Base-by-base conservation (phyloP, 1,140 invertebrate species). In the Drosophila albomicans region DNA sequence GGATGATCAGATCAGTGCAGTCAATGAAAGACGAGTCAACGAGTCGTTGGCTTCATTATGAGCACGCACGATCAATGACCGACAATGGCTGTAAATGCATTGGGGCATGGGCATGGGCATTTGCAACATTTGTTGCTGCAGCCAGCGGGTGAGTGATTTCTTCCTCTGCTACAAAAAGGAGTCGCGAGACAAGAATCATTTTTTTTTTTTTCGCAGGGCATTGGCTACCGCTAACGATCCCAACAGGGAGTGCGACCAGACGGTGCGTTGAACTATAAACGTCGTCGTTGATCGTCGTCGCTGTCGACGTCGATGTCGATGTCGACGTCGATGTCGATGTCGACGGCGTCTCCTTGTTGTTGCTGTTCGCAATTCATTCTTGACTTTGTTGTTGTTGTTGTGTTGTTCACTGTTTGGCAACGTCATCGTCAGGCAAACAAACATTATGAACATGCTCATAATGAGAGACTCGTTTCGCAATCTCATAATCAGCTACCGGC, bases 231-330 rank as follows among this genome's bases (percentile, higher is more conserved):
- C 56, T 54, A 61, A 72, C 63, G 77, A 74, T 72, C 51, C 20
- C 35, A 54, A 30, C 67, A 58, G 63, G 54, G 28, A 59, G 56
- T 35, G 48, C 59, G 58, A 63, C 54, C 68, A 64, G 78, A 49
- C 84, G 69, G 84, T 84, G 84, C 84, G 84, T 88, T 88, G 84
- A 88, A 88, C 84, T 84, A 88, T 88, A 88, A 88, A 88, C 84
- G 85, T 88, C 79, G 82, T 76, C 56, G 48, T 38, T 48, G 64
- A 38, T 58, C 62, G 57, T 54, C 28, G 58, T 71, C 16, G 57
- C 25, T 45, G 72, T 71, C 16, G 57, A 15, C 38, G 72, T 67
- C 70, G 61, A 8, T 10, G 35, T 38, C 70, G 61, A 8, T 8
- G 35, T 38, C 35, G 35, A 3, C 35, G 35, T 67, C 70, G 61